Evolutionary conservation across 2,797 vertebrate genomes (phyloP).

Genomic region (Hoplostethus mediterraneus): DNA sequence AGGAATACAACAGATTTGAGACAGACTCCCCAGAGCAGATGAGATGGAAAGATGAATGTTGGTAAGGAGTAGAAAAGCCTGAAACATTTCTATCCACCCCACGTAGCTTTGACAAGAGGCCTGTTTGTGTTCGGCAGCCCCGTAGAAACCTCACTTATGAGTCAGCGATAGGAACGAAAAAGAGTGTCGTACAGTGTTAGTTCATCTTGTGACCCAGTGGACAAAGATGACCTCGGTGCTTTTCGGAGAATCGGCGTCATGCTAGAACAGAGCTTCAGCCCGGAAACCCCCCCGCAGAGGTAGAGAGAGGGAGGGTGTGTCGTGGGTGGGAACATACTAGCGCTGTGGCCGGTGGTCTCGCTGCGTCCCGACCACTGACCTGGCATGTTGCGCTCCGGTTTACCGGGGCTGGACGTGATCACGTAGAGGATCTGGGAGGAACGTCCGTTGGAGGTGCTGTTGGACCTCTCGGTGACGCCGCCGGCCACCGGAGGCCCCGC

Average conservation of each 20-base stretch:
- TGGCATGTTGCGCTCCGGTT: conserved; percentile 90
- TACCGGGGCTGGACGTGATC: conserved; percentile 95
- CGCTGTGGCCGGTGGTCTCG: conserved; percentile 77
- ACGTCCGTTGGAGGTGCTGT: conserved; percentile 86
- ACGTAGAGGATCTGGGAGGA: conserved; percentile 95
- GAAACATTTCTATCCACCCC: conserved; percentile 26
- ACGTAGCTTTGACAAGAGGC: conserved; percentile 24
- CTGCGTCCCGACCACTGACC: conserved; percentile 89
- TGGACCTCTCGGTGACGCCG: conserved; percentile 87
- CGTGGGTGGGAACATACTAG: conserved; percentile 79
- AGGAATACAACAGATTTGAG: conserved; percentile 45
- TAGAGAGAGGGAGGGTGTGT: conserved; percentile 28
- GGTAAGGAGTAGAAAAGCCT: conserved; percentile 32
- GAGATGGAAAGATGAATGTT: conserved; percentile 42
- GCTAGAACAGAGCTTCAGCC: conserved; percentile 12
- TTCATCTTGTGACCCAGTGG: conserved; percentile 23
- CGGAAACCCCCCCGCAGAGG: conserved; percentile 29
- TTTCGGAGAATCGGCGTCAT: conserved; percentile 53
- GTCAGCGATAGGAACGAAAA: conserved; percentile 19
- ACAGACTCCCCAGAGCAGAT: conserved; percentile 26
- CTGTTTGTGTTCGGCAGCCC: neutral
- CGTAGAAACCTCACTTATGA: neutral
- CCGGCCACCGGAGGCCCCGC: conserved; percentile 70
- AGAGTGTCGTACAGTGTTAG: conserved; percentile 25
- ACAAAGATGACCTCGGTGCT: neutral